Base-by-base conservation (phyloP, 1,140 invertebrate species). In the Lordiphosa clarofinis region DNA sequence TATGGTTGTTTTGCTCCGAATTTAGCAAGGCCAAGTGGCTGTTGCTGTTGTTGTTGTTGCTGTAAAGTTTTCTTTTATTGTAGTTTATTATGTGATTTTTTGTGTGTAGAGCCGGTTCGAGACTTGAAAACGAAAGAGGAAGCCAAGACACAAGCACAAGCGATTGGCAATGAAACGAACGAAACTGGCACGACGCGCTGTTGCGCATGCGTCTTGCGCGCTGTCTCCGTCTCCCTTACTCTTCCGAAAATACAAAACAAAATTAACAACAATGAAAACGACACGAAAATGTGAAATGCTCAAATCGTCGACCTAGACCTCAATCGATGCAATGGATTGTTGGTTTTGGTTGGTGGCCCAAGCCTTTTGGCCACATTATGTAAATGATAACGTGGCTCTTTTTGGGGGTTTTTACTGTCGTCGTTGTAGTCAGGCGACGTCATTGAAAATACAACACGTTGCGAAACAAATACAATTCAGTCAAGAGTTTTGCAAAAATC, bases 211-310 rank as follows among this genome's bases (percentile, higher is more conserved):
- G 63, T 67, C 56, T 35, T 15, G 4, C 12, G 11, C 31, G n/a
- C 31, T 11, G 11, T 12, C 37, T 9, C 10, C 13, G 3, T 24
- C 43, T 11, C 38, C 21, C 47, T 39, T 24, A 28, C 49, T 38
- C 38, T 67, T 59, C 44, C 64, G 59, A 35, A 36, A 55, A 54
- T 9, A 35, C 43, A 24, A 36, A 38, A 38, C 15, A 42, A 28
- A 40, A 38, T 21, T 19, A 40, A 72, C 59, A 59, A 79, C 75
- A 81, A 82, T 82, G 75, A 73, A 73, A 81, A 81, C 75, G 76
- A 58, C 79, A 76, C 78, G 78, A 82, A 82, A 84, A 84, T 84
- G 79, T 86, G 79, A 84, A 86, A 86, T 84, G 78, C 73, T 86
- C 46, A 68, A 73, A 73, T 78, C 78, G 78, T 78, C 78, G 78